A percentile compares a stretch with the other conserved stretches of the same genome.
These are phyloP conservation scores for Phrynocephalus vlangalii DNA, from an alignment of 2,797 vertebrate genomes.

Conservation along the genomic window DNA sequence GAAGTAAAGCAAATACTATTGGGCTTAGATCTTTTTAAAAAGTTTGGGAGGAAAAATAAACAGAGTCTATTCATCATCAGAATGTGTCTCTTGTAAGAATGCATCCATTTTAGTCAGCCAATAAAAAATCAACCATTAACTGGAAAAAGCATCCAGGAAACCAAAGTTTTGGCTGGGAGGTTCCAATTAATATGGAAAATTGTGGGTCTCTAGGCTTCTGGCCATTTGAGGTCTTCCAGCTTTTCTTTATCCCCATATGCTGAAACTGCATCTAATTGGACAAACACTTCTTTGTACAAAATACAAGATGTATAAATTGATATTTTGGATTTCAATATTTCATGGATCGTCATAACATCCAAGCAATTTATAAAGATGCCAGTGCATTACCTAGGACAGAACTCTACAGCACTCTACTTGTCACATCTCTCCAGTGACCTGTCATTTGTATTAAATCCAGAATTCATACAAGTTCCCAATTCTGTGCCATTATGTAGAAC, in stretches of 20 bases:
- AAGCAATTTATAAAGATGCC: too few relatives aligned
- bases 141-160: neutral
- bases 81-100: neutral
- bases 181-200: neutral
- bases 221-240: neutral
- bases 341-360: neutral
- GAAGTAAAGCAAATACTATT: constrained; percentile 36
- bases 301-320: neutral
- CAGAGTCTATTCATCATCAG: constrained; percentile 33
- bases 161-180: constrained; percentile 27
- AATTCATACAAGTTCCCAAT: too few relatives aligned
- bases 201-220: neutral
- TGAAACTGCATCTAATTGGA: neutral
- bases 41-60: constrained; percentile 51
- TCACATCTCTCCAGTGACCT: too few relatives aligned
- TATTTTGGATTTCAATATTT: neutral
- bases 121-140: neutral
- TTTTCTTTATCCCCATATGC: neutral
- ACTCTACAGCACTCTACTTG: too few relatives aligned
- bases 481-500: too few relatives aligned
- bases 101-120: neutral
- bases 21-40: constrained; percentile 45
- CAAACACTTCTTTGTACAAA: neutral
- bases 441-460: too few relatives aligned
- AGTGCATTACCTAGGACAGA: too few relatives aligned